Conservation (phyloP, 2,888 invertebrate species). For the Eupithecia tripunctaria region DNA sequence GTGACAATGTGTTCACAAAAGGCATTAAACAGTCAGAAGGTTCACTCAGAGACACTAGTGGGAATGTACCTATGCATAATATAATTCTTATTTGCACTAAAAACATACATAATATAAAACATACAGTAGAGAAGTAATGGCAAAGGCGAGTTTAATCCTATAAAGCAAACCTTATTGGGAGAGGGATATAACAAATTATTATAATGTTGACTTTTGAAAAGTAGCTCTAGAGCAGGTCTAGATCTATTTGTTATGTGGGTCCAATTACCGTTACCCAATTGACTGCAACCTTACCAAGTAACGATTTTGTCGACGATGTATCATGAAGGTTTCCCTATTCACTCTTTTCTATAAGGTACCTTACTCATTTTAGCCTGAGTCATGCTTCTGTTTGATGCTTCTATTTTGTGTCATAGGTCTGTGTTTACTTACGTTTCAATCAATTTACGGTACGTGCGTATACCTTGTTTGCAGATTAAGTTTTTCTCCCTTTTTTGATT, state of each 20-base stretch:
- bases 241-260: no score
- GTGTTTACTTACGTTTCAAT: conserved; percentile 11
- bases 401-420: background rate
- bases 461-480: background rate
- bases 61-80: no score
- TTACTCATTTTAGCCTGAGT: background rate
- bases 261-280: background rate
- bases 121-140: no score
- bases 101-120: no score
- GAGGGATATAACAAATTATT: no score
- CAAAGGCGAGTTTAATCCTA: no score
- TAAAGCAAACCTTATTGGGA: no score
- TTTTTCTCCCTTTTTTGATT: conserved; percentile 5
- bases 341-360: background rate
- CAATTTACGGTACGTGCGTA: conserved; percentile 8
- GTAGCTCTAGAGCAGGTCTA: no score
- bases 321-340: background rate
- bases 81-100: no score
- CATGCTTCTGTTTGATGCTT: background rate
- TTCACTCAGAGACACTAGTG: background rate
- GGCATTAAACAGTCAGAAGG: background rate
- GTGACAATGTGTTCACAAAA: background rate
- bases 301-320: background rate
- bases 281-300: background rate
- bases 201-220: no score